These are phyloP conservation scores for Corythornis vintsioides DNA, from an alignment of 2,113 vertebrate genomes.

Conservation along the genomic window DNA sequence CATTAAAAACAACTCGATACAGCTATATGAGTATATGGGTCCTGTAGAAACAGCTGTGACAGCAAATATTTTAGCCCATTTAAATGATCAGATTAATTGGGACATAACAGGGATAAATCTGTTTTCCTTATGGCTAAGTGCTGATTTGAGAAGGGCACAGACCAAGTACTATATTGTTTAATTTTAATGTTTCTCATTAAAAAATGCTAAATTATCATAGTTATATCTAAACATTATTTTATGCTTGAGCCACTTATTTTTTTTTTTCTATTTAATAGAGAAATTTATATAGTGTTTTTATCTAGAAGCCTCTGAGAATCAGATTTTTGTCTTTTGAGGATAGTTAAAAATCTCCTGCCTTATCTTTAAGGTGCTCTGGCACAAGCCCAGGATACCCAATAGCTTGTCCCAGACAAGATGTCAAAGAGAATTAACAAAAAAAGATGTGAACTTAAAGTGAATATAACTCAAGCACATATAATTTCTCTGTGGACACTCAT, in stretches of 20 bases:
- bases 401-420: background rate
- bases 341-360: background rate
- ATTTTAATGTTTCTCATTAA: background rate
- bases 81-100: background rate
- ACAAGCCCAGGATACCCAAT: background rate
- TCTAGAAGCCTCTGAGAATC: background rate
- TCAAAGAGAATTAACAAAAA: slow-evolving; percentile 27
- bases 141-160: background rate
- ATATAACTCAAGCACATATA: background rate
- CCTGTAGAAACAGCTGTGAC: background rate
- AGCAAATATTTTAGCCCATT: background rate
- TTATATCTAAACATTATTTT: background rate
- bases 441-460: slow-evolving; percentile 25
- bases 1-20: rapidly evolving
- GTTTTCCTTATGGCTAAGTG: background rate
- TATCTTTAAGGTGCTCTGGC: slow-evolving; percentile 4
- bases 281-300: background rate
- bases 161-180: background rate
- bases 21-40: background rate
- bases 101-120: background rate
- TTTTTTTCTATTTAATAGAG: background rate
- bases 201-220: background rate
- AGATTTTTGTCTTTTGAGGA: background rate
- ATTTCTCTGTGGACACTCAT: slow-evolving; percentile 35
- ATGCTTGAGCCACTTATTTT: background rate